phyloP scores from a whole-genome alignment of 2,113 vertebrate genomes.

The Lontra canadensis region DNA sequence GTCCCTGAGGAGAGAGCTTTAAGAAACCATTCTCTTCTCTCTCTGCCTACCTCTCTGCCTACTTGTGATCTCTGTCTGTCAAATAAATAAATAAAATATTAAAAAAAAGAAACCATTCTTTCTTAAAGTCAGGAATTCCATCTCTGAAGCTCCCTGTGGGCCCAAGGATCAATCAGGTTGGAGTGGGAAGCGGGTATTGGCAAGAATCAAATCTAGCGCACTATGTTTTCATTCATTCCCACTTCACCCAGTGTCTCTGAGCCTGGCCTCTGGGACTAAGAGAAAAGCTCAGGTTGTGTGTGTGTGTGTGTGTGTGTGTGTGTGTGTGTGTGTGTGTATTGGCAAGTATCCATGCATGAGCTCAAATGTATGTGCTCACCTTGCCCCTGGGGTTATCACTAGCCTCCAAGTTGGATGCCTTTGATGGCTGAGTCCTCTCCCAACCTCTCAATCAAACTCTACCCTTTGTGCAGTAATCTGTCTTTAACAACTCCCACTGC shows the following conservation, averaged over 20 bases:
- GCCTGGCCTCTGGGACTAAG: background rate
- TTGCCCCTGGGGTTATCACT: background rate
- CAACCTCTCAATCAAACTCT: background rate
- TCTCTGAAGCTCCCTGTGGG: background rate
- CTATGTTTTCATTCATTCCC: background rate
- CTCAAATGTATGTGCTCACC: constrained; percentile 18
- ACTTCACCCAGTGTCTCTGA: background rate
- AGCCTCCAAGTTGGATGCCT: constrained; percentile 57
- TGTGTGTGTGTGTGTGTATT: fast-evolving
- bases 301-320: background rate
- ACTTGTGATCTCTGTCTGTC: no score
- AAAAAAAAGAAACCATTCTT: no score
- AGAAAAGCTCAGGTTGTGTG: background rate
- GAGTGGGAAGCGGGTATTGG: background rate
- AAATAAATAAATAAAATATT: no score
- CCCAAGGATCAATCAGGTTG: background rate
- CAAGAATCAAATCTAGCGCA: background rate
- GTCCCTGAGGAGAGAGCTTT: background rate
- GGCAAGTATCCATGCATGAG: background rate
- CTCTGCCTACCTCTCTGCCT: no score
- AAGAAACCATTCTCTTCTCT: background rate
- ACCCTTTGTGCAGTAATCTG: constrained; percentile 76
- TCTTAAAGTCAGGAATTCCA: background rate
- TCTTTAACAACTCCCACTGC: constrained; percentile 77
- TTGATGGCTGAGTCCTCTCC: constrained; percentile 61